phyloP scores from a whole-genome alignment of 2,113 vertebrate genomes.

The Aviceda subcristata region DNA sequence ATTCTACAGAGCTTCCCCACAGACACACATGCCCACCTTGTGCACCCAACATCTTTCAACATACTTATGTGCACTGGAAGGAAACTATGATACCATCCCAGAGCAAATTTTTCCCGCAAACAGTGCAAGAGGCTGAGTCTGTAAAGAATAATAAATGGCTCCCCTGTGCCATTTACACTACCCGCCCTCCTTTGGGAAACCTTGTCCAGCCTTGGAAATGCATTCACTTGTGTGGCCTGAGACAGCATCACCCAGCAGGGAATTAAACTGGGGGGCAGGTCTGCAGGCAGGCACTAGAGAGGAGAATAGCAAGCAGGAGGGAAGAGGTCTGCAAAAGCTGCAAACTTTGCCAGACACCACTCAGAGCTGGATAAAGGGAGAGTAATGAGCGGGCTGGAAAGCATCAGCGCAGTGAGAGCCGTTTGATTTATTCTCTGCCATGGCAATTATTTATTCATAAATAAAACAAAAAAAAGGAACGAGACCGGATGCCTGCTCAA shows the following conservation, averaged over 20 bases:
- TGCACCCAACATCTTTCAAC: background rate
- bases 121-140: rapidly evolving
- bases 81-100: background rate
- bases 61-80: background rate
- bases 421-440: background rate
- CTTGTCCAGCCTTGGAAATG: background rate
- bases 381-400: background rate
- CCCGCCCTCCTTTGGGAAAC: background rate
- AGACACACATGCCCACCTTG: rapidly evolving
- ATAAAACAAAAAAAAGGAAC: background rate
- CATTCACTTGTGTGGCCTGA: background rate
- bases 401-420: background rate
- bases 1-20: background rate
- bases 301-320: background rate
- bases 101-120: background rate
- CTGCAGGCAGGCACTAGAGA: background rate
- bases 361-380: background rate
- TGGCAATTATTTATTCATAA: conserved; percentile 34
- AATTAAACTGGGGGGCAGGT: background rate
- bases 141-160: background rate
- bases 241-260: background rate
- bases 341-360: background rate
- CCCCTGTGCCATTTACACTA: background rate
- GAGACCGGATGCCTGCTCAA: background rate
- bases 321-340: background rate